Evolutionary conservation across 1,140 invertebrate genomes (phyloP), one percentile per base, ranked within the genome.

Genomic region (Procambarus virginalis): DNA sequence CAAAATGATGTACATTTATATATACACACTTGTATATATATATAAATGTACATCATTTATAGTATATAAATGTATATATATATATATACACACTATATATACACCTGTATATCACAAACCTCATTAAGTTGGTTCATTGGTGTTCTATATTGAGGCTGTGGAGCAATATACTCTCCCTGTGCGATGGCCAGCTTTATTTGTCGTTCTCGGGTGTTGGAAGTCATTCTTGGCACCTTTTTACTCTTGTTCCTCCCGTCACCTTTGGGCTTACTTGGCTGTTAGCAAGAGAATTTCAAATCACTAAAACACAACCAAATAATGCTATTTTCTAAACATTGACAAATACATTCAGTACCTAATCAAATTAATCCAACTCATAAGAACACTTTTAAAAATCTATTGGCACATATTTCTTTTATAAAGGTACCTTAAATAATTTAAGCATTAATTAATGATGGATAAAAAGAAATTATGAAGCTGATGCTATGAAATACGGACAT

Each of bases 111-210:
- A 49, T 4, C 75, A 81, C 80, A 81, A 75, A 91, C 91, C 91
- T 91, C 88, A 79, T 89, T 89, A 45, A 84, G 49, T 70, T 89
- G 88, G 46, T 83, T 85, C 46, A 70, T 64, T 48, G 91, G 83
- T 8, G 91, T 86, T 76, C 85, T 91, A 64, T 91, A 89, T 34
- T 89, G 89, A 20, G 94, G 94, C 92, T 95, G 95, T 79, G 96
- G 95, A 96, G 97, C 97, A 92, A 98, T 96, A 93, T 97, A 97
- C 93, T 98, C 97, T 55, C 97, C 97, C 92, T 97, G 96, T 22
- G 96, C 96, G 34, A 97, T 95, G 3, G 96, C 97, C 68, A 96
- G 95, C 93, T 97, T 96, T 93, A 96, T 95, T 93, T 98, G 97
- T 90, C 96, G 95, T 93, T 98, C 97, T 91, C 97, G 95, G 1